phyloP scores from a whole-genome alignment of 2,797 vertebrate species.

The Picus viridis region DNA sequence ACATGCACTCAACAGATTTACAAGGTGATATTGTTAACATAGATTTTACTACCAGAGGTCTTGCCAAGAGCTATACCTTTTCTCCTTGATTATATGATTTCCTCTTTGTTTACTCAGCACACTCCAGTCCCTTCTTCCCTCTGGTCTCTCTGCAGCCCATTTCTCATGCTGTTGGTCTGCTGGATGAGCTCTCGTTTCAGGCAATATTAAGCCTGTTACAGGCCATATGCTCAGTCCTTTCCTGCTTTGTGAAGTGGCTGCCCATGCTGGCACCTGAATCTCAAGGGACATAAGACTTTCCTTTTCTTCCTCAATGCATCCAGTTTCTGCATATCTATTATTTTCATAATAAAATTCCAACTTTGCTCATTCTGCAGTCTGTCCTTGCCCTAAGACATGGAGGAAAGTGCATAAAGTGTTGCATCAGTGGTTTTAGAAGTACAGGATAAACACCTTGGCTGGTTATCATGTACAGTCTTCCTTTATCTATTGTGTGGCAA shows the following conservation, averaged over 20 bases:
- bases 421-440: not conserved
- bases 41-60: conserved; percentile 25
- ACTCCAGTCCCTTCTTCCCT: not conserved
- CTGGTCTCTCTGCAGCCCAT: not conserved
- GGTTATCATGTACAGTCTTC: not conserved
- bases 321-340: not conserved
- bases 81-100: not conserved
- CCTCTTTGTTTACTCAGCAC: not conserved
- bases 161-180: not conserved
- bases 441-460: not conserved
- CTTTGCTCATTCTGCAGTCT: not conserved
- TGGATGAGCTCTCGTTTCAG: not conserved
- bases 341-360: not conserved
- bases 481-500: not conserved
- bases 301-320: not conserved
- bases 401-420: not conserved
- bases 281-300: not conserved
- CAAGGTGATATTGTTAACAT: conserved; percentile 21
- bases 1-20: conserved; percentile 32
- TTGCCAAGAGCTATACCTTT: conserved; percentile 10
- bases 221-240: not conserved
- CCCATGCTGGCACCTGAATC: not conserved
- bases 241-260: not conserved
- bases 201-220: not conserved
- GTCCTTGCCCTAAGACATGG: not conserved